A percentile compares a stretch with the other conserved stretches of the same genome.
phyloP scores from a whole-genome alignment of 2,888 invertebrate species.

The Pandemis heparana region DNA sequence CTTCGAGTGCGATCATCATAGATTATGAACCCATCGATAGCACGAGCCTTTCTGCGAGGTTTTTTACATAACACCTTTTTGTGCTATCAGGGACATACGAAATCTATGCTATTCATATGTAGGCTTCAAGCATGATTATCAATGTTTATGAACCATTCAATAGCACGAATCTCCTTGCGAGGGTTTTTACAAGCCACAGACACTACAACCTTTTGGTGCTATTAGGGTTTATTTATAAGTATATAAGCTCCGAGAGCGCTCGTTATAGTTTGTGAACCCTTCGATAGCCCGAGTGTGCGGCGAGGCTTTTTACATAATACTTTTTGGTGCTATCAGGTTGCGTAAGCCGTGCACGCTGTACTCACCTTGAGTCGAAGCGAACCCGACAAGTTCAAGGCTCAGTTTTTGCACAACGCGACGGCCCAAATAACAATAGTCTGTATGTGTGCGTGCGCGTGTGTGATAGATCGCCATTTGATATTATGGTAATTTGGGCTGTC shows the following conservation, averaged over 20 bases:
- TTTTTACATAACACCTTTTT: no score
- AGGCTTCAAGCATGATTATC: no score
- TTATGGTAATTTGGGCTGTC: slow-evolving; percentile 39
- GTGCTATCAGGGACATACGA: no score
- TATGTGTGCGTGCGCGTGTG: slow-evolving; percentile 61
- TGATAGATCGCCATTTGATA: slow-evolving; percentile 52
- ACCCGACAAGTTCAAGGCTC: slow-evolving; percentile 82
- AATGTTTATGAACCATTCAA: no score
- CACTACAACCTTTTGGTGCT: no score
- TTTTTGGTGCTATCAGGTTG: slow-evolving; percentile 57
- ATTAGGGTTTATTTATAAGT: neutral
- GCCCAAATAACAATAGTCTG: slow-evolving; percentile 66
- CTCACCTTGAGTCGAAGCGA: slow-evolving; percentile 76
- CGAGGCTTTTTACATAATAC: slow-evolving; percentile 37
- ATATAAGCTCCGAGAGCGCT: neutral
- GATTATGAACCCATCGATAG: no score
- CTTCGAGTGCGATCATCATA: no score
- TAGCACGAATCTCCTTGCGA: no score
- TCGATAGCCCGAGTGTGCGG: neutral
- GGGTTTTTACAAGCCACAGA: no score
- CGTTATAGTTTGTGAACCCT: neutral
- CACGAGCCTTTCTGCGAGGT: no score
- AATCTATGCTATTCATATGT: no score
- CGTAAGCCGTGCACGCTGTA: slow-evolving; percentile 68
- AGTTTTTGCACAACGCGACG: slow-evolving; percentile 73